Evolutionary conservation across 2,888 invertebrate genomes (phyloP).

Genomic region (Heliconius charithonia): DNA sequence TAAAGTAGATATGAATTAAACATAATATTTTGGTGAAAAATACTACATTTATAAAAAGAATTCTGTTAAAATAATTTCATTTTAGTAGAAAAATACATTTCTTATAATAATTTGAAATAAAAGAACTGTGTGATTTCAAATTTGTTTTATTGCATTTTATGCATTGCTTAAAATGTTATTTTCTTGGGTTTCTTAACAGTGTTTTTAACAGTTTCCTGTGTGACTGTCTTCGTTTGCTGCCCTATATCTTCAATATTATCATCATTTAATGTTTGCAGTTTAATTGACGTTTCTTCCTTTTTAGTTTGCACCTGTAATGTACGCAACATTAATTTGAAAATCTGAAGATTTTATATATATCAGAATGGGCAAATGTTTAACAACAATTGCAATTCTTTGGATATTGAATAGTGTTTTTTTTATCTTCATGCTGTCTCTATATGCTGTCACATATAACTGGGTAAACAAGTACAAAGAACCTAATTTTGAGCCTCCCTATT

Average conservation of each 20-base stretch:
- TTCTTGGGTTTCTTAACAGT: constrained; percentile 73
- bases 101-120: constrained; percentile 19
- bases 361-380: no score
- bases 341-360: neutral
- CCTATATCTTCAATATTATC: constrained; percentile 76
- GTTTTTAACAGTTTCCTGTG: constrained; percentile 58
- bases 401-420: neutral
- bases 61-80: neutral
- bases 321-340: neutral
- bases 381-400: neutral
- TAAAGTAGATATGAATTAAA: no score
- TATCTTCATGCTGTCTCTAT: no score
- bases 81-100: neutral
- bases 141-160: constrained; percentile 28
- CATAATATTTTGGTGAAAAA: no score
- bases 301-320: constrained; percentile 67
- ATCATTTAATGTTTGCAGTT: constrained; percentile 71
- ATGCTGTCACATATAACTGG: no score
- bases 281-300: constrained; percentile 74
- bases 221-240: constrained; percentile 51
- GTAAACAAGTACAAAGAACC: no score
- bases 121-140: constrained; percentile 12
- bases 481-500: no score
- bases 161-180: constrained; percentile 67
- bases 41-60: no score